Evolutionary conservation across 1,140 invertebrate genomes (phyloP).

Genomic region (Leptestheria dahalacensis): DNA sequence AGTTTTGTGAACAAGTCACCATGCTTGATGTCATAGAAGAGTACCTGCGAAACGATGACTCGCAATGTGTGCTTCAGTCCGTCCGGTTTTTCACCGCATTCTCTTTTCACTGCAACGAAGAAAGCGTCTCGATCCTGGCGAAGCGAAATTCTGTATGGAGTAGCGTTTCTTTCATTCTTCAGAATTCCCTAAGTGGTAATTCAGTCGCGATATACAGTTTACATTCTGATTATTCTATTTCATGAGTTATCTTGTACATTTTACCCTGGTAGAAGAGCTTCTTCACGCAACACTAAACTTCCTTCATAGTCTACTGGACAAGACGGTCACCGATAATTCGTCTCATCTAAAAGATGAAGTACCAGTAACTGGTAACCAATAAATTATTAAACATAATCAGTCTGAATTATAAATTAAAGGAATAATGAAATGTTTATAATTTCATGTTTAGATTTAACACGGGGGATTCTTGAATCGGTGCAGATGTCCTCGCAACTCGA

Average conservation of each 20-base stretch:
- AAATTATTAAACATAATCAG: neutral
- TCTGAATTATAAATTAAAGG: too few relatives aligned
- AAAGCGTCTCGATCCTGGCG: neutral
- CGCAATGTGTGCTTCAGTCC: neutral
- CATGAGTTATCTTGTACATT: neutral
- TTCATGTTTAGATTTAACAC: neutral
- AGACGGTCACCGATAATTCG: neutral
- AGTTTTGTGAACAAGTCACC: neutral
- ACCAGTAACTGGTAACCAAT: neutral
- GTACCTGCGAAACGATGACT: neutral
- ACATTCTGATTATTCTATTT: neutral
- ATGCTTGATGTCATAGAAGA: neutral
- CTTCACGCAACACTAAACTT: neutral
- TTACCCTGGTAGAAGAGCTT: neutral
- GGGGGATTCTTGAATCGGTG: neutral
- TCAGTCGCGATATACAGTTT: too few relatives aligned
- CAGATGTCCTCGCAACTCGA: neutral
- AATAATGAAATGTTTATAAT: neutral
- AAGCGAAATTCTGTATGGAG: neutral
- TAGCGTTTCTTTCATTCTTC: neutral
- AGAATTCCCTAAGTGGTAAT: neutral
- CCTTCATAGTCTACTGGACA: neutral
- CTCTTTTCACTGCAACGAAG: neutral
- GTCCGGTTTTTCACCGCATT: neutral
- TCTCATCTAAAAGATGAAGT: neutral